Conservation (phyloP, 1,140 invertebrate genomes). For the Mizuhopecten yessoensis region DNA sequence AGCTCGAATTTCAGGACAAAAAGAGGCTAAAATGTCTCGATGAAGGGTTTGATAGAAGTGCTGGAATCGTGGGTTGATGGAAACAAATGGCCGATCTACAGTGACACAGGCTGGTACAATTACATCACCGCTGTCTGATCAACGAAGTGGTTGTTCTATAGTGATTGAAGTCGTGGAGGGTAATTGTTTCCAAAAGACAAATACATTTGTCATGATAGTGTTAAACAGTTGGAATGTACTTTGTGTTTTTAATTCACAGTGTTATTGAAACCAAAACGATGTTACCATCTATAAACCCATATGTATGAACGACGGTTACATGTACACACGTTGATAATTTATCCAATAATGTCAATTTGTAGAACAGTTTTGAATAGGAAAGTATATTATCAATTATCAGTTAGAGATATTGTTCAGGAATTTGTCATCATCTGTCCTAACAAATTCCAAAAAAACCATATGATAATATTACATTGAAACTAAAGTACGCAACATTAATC, state of each 20-base stretch:
- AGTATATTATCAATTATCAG: too few relatives aligned
- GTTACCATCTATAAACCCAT: too few relatives aligned
- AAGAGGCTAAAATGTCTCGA: not conserved
- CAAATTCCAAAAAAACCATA: not conserved
- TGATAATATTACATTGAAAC: not conserved
- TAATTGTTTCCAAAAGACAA: not conserved
- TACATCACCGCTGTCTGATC: not conserved
- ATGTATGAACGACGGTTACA: too few relatives aligned
- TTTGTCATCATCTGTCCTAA: too few relatives aligned
- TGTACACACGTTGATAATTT: too few relatives aligned
- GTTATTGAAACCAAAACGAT: too few relatives aligned
- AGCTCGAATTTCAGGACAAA: not conserved
- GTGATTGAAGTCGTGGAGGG: not conserved
- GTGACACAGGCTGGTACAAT: not conserved
- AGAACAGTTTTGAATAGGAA: too few relatives aligned
- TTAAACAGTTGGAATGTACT: not conserved
- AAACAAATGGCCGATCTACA: not conserved
- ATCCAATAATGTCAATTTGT: too few relatives aligned
- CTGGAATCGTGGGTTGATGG: not conserved
- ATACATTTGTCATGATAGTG: not conserved
- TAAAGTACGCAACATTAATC: not conserved
- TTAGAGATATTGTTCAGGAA: too few relatives aligned
- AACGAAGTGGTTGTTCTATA: not conserved
- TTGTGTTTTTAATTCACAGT: too few relatives aligned
- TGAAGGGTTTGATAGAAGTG: not conserved